phyloP scores from a whole-genome alignment of 1,140 invertebrate species.

The Bombyx mandarina region DNA sequence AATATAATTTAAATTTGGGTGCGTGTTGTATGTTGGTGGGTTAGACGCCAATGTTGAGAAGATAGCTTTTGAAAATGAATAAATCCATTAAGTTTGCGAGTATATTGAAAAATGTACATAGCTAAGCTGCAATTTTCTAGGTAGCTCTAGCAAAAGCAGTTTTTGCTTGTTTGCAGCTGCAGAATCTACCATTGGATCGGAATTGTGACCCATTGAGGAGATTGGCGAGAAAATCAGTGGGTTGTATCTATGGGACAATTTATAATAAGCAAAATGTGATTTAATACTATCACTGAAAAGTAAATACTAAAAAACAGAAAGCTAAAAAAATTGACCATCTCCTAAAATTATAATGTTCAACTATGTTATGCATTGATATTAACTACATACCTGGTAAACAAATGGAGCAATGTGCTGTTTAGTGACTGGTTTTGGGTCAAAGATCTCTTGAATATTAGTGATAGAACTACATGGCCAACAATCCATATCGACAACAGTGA shows the following conservation, averaged over 20 bases:
- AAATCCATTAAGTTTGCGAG: no score
- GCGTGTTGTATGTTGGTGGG: not conserved
- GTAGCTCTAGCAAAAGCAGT: no score
- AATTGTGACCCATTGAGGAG: no score
- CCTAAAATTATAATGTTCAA: not conserved
- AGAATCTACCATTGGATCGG: no score
- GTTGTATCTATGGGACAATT: no score
- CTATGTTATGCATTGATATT: not conserved
- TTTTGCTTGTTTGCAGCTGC: no score
- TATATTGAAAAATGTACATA: no score
- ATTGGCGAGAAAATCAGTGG: no score
- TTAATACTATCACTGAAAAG: not conserved
- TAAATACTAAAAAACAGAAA: not conserved
- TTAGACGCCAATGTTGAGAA: no score
- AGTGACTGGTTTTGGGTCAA: conserved; percentile 56
- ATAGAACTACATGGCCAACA: conserved; percentile 83
- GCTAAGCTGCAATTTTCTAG: no score
- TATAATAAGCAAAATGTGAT: no score
- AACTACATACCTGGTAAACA: conserved; percentile 47
- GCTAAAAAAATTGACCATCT: not conserved
- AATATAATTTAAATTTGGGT: not conserved
- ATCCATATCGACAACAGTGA: conserved; percentile 79
- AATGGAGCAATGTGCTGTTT: conserved; percentile 54
- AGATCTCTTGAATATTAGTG: conserved; percentile 67
- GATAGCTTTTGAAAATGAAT: no score